phyloP scores from a whole-genome alignment of 2,797 vertebrate genomes.

The Pelodytes ibericus region DNA sequence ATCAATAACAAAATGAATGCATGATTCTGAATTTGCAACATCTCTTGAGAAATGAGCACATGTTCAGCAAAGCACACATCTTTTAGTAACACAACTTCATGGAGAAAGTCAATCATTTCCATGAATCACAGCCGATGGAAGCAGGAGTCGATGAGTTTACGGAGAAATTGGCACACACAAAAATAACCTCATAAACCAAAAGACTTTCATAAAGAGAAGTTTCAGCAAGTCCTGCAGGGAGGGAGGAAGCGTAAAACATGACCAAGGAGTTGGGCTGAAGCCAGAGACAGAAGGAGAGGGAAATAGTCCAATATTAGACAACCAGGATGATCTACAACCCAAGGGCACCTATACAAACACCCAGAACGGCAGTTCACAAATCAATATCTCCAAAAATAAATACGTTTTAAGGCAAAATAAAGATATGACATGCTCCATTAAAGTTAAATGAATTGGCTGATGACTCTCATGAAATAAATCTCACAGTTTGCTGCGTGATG shows the following conservation, averaged over 20 bases:
- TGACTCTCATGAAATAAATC: too few relatives aligned
- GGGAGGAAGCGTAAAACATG: conserved; percentile 39
- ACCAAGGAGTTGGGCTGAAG: conserved; percentile 12
- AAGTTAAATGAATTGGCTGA: too few relatives aligned
- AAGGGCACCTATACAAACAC: background rate
- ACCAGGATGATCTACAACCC: background rate
- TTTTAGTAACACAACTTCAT: background rate
- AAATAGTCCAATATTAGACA: conserved; percentile 12
- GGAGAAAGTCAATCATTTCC: conserved; percentile 28
- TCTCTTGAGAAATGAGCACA: too few relatives aligned
- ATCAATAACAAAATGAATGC: too few relatives aligned
- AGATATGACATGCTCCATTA: too few relatives aligned
- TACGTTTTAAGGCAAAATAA: background rate
- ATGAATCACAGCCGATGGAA: conserved; percentile 32
- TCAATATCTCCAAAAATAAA: background rate
- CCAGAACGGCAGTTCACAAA: background rate
- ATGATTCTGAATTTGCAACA: too few relatives aligned
- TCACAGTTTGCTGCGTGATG: too few relatives aligned
- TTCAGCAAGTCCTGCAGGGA: conserved; percentile 47
- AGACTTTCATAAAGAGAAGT: conserved; percentile 46
- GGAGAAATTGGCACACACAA: conserved; percentile 27
- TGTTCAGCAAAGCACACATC: background rate
- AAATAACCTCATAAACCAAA: conserved; percentile 49
- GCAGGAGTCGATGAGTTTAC: conserved; percentile 25
- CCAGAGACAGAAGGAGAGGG: conserved; percentile 19